Evolutionary conservation across 2,113 vertebrate genomes (phyloP), one percentile per base, ranked within the genome.

Genomic region (Clupea harengus): DNA sequence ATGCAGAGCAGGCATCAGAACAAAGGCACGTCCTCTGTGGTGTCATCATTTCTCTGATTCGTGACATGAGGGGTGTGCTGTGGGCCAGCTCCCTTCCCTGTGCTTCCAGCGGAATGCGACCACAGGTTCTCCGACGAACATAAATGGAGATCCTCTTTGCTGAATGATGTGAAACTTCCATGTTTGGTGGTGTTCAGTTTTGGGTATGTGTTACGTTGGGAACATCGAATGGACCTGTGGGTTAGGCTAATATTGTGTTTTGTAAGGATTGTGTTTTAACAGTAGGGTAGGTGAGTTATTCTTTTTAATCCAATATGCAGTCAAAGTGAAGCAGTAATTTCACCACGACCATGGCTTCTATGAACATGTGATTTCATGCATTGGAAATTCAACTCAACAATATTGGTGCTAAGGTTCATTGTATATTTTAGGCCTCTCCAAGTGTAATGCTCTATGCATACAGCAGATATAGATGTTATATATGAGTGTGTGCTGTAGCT

Each of bases 131-230:
- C 81, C 10, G 32, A 45, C 39, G 32, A 54, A 18, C 82, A 44
- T 83, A 83, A 22, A 49, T 44, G 82, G 82, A 45, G 32, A 44
- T 32, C 72, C 32, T 25, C 15, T 54, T 39, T 11, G 28, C 52
- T n/a, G 52, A 60, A 67, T 83, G 82, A 83, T 45, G 72, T 83
- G 32, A 15, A 22, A 25, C 82, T 83, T 45, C 82, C 47, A 64
- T 67, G 32, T 83, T 64, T 83, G 57, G 82, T 83, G 82, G 22
- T 60, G 82, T 60, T n/a, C 28, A 78, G 10, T 17, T 78, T 32
- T 5, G 25, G 20, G 10, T 78, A 32, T 78, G 13, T 11, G 82
- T 45, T 15, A 78, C 4, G 25, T 39, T 39, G 28, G 28, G 32
- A 15, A 39, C 28, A 13, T 32, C 72, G 11, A 32, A 78, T 78